These are phyloP conservation scores for Cerceris rybyensis DNA, from an alignment of 2,888 invertebrate genomes.

Conservation along the genomic window DNA sequence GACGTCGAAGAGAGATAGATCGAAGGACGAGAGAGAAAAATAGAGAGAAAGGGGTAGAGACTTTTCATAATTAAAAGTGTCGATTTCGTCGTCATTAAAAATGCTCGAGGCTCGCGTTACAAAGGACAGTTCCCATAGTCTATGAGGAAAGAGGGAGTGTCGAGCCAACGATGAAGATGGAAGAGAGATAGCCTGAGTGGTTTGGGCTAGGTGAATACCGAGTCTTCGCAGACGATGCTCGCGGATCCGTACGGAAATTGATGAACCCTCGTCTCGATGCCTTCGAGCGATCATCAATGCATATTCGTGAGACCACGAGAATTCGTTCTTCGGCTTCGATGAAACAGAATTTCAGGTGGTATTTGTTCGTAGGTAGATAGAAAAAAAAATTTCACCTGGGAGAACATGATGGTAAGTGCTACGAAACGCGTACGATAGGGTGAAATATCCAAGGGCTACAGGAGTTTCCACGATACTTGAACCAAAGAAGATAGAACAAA, in stretches of 20 bases:
- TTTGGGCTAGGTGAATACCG: conserved; percentile 41
- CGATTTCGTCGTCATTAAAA: conserved; percentile 74
- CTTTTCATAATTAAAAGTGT: conserved; percentile 77
- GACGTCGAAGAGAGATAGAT: conserved; percentile 38
- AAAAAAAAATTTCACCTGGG: neutral
- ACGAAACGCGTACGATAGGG: neutral
- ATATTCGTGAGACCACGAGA: conserved; percentile 34
- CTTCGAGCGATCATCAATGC: conserved; percentile 61
- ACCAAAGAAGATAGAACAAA: no score
- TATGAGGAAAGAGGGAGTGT: conserved; percentile 11
- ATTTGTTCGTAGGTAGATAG: conserved; percentile 21
- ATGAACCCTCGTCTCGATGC: conserved; percentile 69
- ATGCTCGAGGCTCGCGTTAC: conserved; percentile 48
- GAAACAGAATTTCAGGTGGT: conserved; percentile 36
- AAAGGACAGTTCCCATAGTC: conserved; percentile 60
- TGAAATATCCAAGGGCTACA: no score
- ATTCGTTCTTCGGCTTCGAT: conserved; percentile 25
- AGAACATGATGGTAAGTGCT: neutral
- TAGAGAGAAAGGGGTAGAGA: conserved; percentile 10
- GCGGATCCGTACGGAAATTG: conserved; percentile 69
- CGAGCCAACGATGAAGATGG: conserved; percentile 3
- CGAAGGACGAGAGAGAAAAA: conserved; percentile 10
- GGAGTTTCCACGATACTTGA: no score
- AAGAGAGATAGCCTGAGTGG: neutral
- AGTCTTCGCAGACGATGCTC: conserved; percentile 58